These are phyloP conservation scores for Ochotona curzoniae DNA, from an alignment of 2,113 vertebrate genomes.

Conservation along the genomic window DNA sequence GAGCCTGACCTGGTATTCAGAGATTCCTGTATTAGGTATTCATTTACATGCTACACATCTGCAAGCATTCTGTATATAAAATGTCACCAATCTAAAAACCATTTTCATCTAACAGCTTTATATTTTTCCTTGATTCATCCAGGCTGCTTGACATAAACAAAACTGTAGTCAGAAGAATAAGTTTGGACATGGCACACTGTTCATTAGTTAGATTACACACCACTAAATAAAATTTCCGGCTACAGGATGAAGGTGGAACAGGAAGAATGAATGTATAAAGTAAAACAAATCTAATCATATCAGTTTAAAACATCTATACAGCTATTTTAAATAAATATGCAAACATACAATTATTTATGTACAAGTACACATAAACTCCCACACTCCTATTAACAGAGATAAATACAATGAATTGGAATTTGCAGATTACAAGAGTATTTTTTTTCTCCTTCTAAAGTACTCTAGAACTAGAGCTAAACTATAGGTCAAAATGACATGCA, in stretches of 20 bases:
- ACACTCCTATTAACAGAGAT: constrained; percentile 47
- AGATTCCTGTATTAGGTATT: constrained; percentile 52
- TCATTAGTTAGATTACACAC: constrained; percentile 76
- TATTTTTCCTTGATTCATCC: constrained; percentile 72
- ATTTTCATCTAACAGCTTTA: constrained; percentile 77
- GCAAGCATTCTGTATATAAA: constrained; percentile 75
- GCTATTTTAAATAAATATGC: constrained; percentile 54
- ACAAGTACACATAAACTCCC: constrained; percentile 32
- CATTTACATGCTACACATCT: constrained; percentile 70
- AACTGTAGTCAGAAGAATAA: constrained; percentile 62
- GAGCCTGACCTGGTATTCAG: constrained; percentile 20
- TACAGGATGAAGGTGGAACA: background rate
- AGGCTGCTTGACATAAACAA: constrained; percentile 63
- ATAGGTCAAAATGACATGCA: constrained; percentile 93
- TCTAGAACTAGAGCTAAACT: constrained; percentile 89
- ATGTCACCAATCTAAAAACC: constrained; percentile 79
- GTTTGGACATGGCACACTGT: constrained; percentile 54
- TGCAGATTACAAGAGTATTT: constrained; percentile 59
- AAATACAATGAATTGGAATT: constrained; percentile 37
- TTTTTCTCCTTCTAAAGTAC: constrained; percentile 73
- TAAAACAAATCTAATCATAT: constrained; percentile 58
- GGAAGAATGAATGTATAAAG: constrained; percentile 31
- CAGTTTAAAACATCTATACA: constrained; percentile 49
- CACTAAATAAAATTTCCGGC: constrained; percentile 61
- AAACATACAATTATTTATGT: constrained; percentile 66